A percentile compares a stretch with the other conserved stretches of the same genome.
Evolutionary conservation across 2,113 vertebrate genomes (phyloP).

Genomic region (Strix uralensis): DNA sequence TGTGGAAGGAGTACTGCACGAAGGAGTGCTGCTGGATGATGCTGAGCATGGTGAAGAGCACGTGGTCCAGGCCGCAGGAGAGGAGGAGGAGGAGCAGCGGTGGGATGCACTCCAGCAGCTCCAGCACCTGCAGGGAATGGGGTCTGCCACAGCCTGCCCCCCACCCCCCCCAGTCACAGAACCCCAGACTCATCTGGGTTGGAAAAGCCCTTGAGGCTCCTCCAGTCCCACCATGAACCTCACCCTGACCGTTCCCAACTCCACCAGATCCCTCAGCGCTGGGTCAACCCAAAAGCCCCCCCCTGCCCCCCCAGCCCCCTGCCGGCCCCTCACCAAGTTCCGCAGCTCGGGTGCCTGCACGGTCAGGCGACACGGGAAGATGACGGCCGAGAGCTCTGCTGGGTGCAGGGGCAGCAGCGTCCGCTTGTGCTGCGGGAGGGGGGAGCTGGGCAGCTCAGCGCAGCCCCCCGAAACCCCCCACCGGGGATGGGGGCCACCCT

Average conservation of each 20-base stretch:
- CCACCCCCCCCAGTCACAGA: no score
- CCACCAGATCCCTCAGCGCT: no score
- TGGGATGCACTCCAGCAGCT: slow-evolving; percentile 72
- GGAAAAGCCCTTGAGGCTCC: no score
- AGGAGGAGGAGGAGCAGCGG: slow-evolving; percentile 71
- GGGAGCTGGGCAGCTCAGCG: fast-evolving
- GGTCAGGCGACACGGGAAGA: slow-evolving; percentile 66
- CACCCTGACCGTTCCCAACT: no score
- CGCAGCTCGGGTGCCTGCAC: slow-evolving; percentile 69
- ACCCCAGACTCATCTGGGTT: no score
- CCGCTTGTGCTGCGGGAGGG: slow-evolving; percentile 51
- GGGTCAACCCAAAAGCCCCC: neutral
- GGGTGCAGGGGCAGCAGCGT: slow-evolving; percentile 76
- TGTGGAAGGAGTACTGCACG: slow-evolving; percentile 79
- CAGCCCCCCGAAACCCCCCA: neutral
- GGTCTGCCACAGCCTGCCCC: neutral
- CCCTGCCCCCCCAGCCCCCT: neutral
- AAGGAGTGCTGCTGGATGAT: slow-evolving; percentile 80
- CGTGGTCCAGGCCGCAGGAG: slow-evolving; percentile 74
- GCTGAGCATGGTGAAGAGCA: slow-evolving; percentile 77
- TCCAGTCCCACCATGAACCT: no score
- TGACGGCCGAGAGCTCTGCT: slow-evolving; percentile 27
- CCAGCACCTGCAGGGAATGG: slow-evolving; percentile 52
- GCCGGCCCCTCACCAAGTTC: slow-evolving; percentile 61
- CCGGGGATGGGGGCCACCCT: fast-evolving